Evolutionary conservation across 2,888 invertebrate species (phyloP).

Genomic region (Craniophora ligustri): DNA sequence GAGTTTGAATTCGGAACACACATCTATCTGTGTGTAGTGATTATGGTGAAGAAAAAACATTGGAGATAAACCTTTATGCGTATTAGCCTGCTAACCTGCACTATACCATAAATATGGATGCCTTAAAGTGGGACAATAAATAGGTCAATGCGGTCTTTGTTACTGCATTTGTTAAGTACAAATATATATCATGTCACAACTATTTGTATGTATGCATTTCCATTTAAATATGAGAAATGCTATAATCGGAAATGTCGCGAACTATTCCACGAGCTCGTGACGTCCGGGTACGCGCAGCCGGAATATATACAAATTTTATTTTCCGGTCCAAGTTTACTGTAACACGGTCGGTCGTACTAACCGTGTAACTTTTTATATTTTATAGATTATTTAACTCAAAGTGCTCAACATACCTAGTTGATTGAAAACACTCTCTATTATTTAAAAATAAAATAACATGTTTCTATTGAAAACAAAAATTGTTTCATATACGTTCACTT

Average conservation of each 20-base stretch:
- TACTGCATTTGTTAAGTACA: too few species aligned
- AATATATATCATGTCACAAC: too few species aligned
- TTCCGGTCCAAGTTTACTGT: constrained; percentile 22
- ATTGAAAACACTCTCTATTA: constrained; percentile 14
- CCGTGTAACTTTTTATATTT: constrained; percentile 33
- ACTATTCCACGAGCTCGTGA: constrained; percentile 12
- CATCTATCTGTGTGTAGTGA: too few species aligned
- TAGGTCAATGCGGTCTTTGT: too few species aligned
- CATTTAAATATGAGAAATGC: constrained; percentile 6
- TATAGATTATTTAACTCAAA: constrained; percentile 15
- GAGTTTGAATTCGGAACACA: too few species aligned
- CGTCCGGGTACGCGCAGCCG: neutral
- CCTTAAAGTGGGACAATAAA: too few species aligned
- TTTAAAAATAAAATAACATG: neutral
- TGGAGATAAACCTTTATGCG: too few species aligned
- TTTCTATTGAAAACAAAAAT: too few species aligned
- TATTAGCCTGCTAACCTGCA: too few species aligned
- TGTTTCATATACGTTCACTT: neutral
- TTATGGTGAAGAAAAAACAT: too few species aligned
- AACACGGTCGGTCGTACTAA: too few species aligned
- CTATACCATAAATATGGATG: too few species aligned
- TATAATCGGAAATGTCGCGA: constrained; percentile 7
- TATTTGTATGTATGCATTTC: neutral
- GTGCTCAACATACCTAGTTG: constrained; percentile 6
- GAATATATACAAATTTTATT: constrained; percentile 40